Conservation (phyloP, 2,888 invertebrate genomes). For the Acleris sparsana region DNA sequence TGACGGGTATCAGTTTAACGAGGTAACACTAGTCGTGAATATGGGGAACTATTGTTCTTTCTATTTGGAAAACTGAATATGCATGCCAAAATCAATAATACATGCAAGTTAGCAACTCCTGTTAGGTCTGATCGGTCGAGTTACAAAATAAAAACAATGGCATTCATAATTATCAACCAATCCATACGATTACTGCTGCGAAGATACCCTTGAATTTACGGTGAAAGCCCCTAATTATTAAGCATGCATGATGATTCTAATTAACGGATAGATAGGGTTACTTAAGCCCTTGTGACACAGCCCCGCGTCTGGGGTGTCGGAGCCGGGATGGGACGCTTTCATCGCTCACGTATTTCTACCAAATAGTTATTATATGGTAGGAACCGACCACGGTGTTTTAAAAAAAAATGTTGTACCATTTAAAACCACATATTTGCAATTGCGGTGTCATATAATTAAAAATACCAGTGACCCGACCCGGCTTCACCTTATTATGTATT, state of each 20-base stretch:
- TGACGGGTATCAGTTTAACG: slow-evolving; percentile 30
- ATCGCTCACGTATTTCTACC: not conserved
- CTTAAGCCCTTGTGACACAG: not conserved
- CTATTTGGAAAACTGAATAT: slow-evolving; percentile 20
- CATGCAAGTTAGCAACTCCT: no score
- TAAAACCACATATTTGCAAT: no score
- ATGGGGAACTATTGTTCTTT: slow-evolving; percentile 11
- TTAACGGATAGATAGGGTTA: slow-evolving; percentile 2
- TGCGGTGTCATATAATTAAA: no score
- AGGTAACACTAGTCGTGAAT: slow-evolving; percentile 25
- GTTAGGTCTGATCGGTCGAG: no score
- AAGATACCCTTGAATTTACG: not conserved
- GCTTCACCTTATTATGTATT: no score
- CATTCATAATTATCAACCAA: not conserved
- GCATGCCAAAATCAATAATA: slow-evolving; percentile 13
- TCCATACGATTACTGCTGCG: not conserved
- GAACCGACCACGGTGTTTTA: no score
- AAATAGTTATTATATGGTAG: no score
- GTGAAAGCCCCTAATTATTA: not conserved
- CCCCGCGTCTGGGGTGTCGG: not conserved
- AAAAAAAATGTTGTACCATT: no score
- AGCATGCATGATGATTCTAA: not conserved
- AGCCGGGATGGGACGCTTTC: not conserved
- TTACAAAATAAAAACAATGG: not conserved
- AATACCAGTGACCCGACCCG: no score